Base-by-base conservation (phyloP, 2,888 invertebrate genomes). In the Sturmia bella region DNA sequence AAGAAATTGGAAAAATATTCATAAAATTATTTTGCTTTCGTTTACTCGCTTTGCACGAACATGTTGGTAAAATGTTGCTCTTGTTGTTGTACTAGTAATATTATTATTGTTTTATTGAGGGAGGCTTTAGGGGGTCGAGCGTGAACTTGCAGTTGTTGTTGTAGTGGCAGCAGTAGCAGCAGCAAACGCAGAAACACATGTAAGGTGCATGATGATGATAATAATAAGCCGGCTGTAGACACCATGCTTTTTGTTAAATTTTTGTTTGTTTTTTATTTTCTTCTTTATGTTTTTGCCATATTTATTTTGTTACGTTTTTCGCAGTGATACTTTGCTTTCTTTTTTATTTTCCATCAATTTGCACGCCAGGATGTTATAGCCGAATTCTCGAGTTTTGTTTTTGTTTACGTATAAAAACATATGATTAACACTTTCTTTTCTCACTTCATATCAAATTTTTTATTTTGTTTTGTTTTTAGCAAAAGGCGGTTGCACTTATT, bases 141-240 rank as follows among this genome's bases (percentile, higher is more conserved):
- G 12, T 32, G 21, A 24, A 19, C 19, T 45, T 56, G 19, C 15
- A n/a, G 66, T 37, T 41, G 52, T 54, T 13, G 59, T 41, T 13
- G 41, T 54, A 39, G 15, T 43, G 39, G 43, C 37, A 24, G 70
- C 27, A 17, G 15, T 59, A 52, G 66, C 52, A 72, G 63, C 61
- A 72, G 61, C 45, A 56, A 56, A 48, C 3, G 77, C 63, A 66
- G 32, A 37, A 82, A 74, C 82, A 82, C 82, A 82, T 78, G 82
- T 66, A 79, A 74, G 72, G 77, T 72, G 82, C 80, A 82, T 83
- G 61, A 41, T 83, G 75, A 52, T 72, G 61, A 63, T 80, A 80
- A 72, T 77, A 76, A 80, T 76, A 83, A 80, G 72, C 76, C 79
- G 79, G 76, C 73, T 76, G 64, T 73, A 76, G 64, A 78, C 73